phyloP scores from a whole-genome alignment of 2,888 invertebrate genomes.

The Halocaridina rubra region DNA sequence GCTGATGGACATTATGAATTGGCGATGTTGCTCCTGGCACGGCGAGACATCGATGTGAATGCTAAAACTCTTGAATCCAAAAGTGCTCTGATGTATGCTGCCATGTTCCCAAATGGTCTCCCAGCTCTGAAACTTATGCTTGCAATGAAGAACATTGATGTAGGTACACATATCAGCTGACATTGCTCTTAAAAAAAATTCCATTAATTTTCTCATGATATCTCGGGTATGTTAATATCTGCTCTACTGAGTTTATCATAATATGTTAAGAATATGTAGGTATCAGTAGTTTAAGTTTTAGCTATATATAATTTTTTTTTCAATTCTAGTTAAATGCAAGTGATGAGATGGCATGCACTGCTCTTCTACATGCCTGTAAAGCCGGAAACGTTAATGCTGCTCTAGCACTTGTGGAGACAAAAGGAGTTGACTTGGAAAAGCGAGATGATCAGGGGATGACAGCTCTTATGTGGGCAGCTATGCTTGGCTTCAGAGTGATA shows the following conservation, averaged over 20 bases:
- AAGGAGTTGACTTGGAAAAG: slow-evolving; percentile 29
- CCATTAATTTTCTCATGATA: no score
- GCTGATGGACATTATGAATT: slow-evolving; percentile 51
- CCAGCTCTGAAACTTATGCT: slow-evolving; percentile 59
- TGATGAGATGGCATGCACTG: slow-evolving; percentile 46
- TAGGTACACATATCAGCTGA: no score
- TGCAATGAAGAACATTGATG: slow-evolving; percentile 46
- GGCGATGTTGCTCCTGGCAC: slow-evolving; percentile 59
- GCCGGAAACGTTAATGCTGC: slow-evolving; percentile 57
- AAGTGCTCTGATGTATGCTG: slow-evolving; percentile 61
- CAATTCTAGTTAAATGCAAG: slow-evolving; percentile 32
- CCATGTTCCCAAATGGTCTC: slow-evolving; percentile 54
- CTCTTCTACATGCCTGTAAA: slow-evolving; percentile 58
- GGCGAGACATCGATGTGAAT: slow-evolving; percentile 56
- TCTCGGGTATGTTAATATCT: no score
- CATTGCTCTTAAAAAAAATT: no score
- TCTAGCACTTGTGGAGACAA: slow-evolving; percentile 47
- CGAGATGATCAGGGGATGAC: slow-evolving; percentile 60
- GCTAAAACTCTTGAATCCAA: slow-evolving; percentile 49
- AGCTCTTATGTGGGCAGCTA: slow-evolving; percentile 58
- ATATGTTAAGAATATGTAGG: no score
- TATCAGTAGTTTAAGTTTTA: no score
- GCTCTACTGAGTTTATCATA: no score
- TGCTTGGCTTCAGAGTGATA: slow-evolving; percentile 56
- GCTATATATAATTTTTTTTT: not conserved